A percentile compares a stretch with the other conserved stretches of the same genome.
These are phyloP conservation scores for Leptinotarsa defecta DNA, from an alignment of 1,140 invertebrate genomes.

Conservation along the genomic window DNA sequence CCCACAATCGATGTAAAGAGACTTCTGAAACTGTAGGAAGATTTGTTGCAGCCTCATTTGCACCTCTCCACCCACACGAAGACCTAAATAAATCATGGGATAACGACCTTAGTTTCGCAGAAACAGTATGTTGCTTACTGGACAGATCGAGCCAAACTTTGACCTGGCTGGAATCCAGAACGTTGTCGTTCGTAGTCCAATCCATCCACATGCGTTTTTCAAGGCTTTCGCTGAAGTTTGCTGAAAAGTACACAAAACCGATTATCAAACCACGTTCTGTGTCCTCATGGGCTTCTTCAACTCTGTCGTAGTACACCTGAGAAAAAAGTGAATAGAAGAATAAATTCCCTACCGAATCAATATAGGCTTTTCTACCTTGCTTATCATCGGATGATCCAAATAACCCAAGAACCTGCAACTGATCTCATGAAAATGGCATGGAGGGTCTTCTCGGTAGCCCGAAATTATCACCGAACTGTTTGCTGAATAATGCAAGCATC, in stretches of 20 bases:
- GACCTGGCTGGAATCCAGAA: too few relatives aligned
- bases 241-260: too few relatives aligned
- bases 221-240: too few relatives aligned
- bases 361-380: slow-evolving; percentile 50
- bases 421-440: slow-evolving; percentile 58
- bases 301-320: not conserved
- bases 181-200: too few relatives aligned
- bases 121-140: slow-evolving; percentile 65
- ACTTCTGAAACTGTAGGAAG: slow-evolving; percentile 64
- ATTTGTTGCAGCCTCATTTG: slow-evolving; percentile 66
- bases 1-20: slow-evolving; percentile 64
- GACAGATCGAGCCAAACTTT: slow-evolving; percentile 35
- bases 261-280: not conserved
- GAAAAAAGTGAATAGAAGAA: not conserved
- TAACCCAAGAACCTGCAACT: slow-evolving; percentile 63
- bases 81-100: too few relatives aligned
- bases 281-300: not conserved
- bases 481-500: slow-evolving; percentile 51
- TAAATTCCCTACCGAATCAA: not conserved
- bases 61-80: slow-evolving; percentile 64
- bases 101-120: too few relatives aligned
- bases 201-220: too few relatives aligned
- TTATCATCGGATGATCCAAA: slow-evolving; percentile 58
- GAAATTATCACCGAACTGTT: slow-evolving; percentile 42
- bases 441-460: slow-evolving; percentile 54